Base-by-base conservation (phyloP, 2,797 vertebrate species). In the Hippopotamyrus pictus region DNA sequence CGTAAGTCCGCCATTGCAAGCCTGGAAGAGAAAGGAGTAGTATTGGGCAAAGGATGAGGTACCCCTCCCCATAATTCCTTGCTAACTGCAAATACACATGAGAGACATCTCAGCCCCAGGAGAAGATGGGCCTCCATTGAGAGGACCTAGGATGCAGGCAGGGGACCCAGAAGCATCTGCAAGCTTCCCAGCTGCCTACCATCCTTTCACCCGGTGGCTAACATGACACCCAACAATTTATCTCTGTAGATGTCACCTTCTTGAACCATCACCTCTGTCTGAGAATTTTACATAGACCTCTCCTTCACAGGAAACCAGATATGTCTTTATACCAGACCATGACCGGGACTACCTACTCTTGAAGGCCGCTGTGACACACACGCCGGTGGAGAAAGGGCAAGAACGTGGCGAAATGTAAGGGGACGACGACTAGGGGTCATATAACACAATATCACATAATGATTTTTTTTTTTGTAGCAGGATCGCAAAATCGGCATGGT, bases 281-380 rank as follows among this genome's bases (percentile, higher is more conserved):
- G 5, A 44, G 41, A 22, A 82, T 37, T 19, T 44, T 41, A 82
- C 82, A 22, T 44, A 22, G 82, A 41, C 83, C 0, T 82, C 4
- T 57, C 2, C 59, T 91, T 48, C 9, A 22, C 82, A 97, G 97
- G 97, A 97, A 90, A 97, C 96, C 0, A 93, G 93, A 0, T 97
- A 96, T 17, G 8, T 97, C 3, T 96, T 97, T 54, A 92, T 97
- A 85, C 96, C 97, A 0, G 96, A 97, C 88, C 96, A 97, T 0
- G 93, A 96, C 91, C 93, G 95, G 0, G 97, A 97, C 17, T 97
- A 97, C 85, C 93, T 96, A 87, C 90, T 97, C 88, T 91, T 96
- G 92, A 94, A 93, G 90, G 96, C 96, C 0, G 96, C 95, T 0
- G 93, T 94, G 1, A 94, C 93, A 0, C 93, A 92, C 85, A 93